phyloP scores from a whole-genome alignment of 2,888 invertebrate genomes.

The Campoplex nolae region DNA sequence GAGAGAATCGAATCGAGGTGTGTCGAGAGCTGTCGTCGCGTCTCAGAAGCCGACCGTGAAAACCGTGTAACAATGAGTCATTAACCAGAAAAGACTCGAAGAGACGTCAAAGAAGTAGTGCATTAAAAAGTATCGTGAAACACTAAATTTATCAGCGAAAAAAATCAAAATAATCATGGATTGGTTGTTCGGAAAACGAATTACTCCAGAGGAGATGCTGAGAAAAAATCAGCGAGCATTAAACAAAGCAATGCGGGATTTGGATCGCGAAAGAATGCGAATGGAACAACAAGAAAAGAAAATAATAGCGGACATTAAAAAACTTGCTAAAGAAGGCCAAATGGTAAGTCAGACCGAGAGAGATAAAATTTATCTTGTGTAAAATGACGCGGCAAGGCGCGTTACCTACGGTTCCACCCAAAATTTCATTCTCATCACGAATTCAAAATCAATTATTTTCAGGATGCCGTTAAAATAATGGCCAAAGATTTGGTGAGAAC shows the following conservation, averaged over 20 bases:
- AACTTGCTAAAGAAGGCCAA: conserved; percentile 99
- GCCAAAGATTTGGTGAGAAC: conserved; percentile 99
- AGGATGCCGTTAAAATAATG: conserved; percentile 99
- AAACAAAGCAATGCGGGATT: conserved; percentile 98
- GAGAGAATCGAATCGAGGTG: background rate
- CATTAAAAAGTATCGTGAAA: background rate
- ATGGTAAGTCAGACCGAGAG: conserved; percentile 87
- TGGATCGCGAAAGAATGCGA: conserved; percentile 96
- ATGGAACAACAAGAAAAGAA: conserved; percentile 99
- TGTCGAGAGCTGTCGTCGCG: background rate
- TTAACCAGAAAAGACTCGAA: conserved; percentile 7
- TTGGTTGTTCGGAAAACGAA: conserved; percentile 98
- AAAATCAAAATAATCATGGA: conserved; percentile 87
- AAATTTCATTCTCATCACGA: background rate
- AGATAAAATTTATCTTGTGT: background rate
- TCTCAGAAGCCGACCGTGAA: background rate
- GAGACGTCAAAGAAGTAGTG: background rate
- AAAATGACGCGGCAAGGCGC: background rate
- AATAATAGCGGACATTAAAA: conserved; percentile 98
- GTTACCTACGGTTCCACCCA: background rate
- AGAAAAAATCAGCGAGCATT: conserved; percentile 99
- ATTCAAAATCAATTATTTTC: conserved; percentile 47
- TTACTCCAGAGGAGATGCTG: conserved; percentile 99
- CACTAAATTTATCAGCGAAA: background rate
- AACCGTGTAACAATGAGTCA: conserved; percentile 12